Conservation (phyloP, 2,113 vertebrate species). For the Argyrosomus japonicus region DNA sequence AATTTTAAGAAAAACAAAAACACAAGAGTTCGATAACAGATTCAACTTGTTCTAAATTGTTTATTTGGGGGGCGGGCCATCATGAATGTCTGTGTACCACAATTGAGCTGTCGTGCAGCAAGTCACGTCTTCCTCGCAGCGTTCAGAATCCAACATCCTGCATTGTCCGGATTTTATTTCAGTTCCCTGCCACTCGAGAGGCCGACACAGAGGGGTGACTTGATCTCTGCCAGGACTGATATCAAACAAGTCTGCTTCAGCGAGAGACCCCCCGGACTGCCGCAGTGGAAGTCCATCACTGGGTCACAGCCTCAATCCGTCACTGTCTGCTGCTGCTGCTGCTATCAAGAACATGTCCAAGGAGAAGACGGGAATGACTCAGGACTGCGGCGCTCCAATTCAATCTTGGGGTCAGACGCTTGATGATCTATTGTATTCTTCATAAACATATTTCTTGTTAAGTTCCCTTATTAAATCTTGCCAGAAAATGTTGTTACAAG, state of each 20-base stretch:
- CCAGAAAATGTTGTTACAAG: background rate
- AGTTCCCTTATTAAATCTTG: constrained; percentile 25
- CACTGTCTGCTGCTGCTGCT: constrained; percentile 58
- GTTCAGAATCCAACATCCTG: constrained; percentile 1
- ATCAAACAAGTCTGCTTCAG: constrained; percentile 59
- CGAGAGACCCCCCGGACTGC: constrained; percentile 56
- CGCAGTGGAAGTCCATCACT: constrained; percentile 71
- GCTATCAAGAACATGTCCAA: constrained; percentile 57
- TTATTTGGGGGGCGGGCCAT: background rate
- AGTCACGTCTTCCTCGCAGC: background rate
- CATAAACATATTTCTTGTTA: constrained; percentile 7
- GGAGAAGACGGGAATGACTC: constrained; percentile 56
- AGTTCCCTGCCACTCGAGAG: constrained; percentile 24
- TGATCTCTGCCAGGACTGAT: constrained; percentile 37
- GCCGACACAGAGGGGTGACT: constrained; percentile 14
- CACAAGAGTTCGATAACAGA: background rate
- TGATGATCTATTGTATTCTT: constrained; percentile 30
- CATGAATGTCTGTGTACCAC: no score
- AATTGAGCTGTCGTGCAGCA: constrained; percentile 18
- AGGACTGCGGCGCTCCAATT: constrained; percentile 26
- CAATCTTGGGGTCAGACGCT: constrained; percentile 31
- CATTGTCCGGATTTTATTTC: constrained; percentile 26
- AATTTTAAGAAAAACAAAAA: background rate
- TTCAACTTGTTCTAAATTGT: background rate
- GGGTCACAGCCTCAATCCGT: constrained; percentile 75